Conservation (phyloP, 2,113 vertebrate species). For the Eptatretus burgeri region DNA sequence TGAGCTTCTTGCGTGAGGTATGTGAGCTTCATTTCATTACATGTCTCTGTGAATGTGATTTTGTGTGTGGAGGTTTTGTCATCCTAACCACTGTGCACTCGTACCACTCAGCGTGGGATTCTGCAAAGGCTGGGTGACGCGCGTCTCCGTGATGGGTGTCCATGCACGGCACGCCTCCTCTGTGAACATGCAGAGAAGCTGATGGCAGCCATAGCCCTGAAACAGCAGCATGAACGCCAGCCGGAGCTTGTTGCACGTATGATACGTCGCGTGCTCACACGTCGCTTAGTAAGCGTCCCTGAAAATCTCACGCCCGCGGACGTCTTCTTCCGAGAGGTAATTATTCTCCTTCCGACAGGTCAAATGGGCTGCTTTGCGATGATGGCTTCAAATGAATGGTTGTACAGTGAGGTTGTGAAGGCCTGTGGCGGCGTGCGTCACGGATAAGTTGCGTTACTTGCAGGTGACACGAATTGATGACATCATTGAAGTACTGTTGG, state of each 20-base stretch:
- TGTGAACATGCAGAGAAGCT: constrained; percentile 76
- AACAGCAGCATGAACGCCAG: constrained; percentile 51
- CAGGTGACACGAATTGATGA: no score
- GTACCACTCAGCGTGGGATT: neutral
- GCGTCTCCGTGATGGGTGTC: no score
- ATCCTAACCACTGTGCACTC: neutral
- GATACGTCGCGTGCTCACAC: constrained; percentile 28
- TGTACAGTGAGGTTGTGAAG: no score
- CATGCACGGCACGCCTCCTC: constrained; percentile 18
- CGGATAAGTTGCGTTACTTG: no score
- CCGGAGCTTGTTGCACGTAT: constrained; percentile 41
- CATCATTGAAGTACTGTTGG: no score
- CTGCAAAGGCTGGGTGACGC: neutral
- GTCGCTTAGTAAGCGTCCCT: constrained; percentile 15
- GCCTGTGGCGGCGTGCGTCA: no score
- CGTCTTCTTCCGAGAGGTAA: constrained; percentile 67
- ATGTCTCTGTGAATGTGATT: neutral
- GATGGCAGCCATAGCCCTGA: constrained; percentile 45
- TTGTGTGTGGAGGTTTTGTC: neutral
- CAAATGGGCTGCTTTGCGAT: no score
- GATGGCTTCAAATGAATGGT: no score
- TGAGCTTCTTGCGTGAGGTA: constrained; percentile 77
- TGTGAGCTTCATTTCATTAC: neutral
- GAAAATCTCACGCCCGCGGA: constrained; percentile 44
- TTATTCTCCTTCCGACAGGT: neutral